These are phyloP conservation scores for Acanthis flammea DNA, from an alignment of 2,797 vertebrate genomes.

Conservation along the genomic window DNA sequence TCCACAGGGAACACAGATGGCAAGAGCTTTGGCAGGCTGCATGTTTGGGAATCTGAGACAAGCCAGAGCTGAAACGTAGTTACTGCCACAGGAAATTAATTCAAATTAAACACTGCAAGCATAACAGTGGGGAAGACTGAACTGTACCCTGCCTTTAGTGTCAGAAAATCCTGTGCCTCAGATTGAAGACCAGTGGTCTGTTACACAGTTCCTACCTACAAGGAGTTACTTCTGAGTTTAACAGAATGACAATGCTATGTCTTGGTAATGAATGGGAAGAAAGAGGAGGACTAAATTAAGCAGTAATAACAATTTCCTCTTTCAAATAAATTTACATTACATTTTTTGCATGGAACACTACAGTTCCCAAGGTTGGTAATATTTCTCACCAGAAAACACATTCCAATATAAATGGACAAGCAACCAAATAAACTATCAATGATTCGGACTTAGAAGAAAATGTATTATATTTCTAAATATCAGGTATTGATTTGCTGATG, in stretches of 20 bases:
- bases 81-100: slow-evolving; percentile 21
- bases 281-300: not conserved
- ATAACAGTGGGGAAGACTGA: not conserved
- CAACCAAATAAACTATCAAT: not conserved
- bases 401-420: not conserved
- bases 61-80: not conserved
- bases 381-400: not conserved
- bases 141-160: not conserved
- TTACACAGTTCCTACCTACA: not conserved
- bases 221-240: not conserved
- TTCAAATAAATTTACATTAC: not conserved
- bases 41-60: not conserved
- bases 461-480: not conserved
- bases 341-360: not conserved
- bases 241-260: not conserved
- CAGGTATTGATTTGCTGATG: not conserved
- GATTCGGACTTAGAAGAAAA: not conserved
- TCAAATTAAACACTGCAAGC: slow-evolving; percentile 19
- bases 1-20: not conserved
- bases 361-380: not conserved
- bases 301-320: not conserved
- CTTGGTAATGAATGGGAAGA: not conserved
- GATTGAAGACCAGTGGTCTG: not conserved
- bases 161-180: not conserved
- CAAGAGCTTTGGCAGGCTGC: not conserved